Percentiles rank a stretch among this genome's conserved stretches.
Conservation (phyloP, 1,140 invertebrate species). For the Limonius californicus region DNA sequence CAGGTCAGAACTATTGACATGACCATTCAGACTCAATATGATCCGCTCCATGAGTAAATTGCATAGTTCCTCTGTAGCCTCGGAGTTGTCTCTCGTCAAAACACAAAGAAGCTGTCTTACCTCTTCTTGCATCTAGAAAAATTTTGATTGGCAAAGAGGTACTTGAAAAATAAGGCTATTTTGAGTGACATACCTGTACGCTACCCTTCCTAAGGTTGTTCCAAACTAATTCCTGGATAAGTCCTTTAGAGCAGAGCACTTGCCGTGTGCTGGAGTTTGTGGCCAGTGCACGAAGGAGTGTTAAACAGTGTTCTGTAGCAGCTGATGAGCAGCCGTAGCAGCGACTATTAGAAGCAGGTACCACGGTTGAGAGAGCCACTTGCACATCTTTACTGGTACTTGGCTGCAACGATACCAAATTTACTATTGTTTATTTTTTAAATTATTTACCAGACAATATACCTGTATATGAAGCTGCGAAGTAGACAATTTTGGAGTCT, state of each 20-base stretch:
- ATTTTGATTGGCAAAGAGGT: not conserved
- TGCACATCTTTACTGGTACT: too few species aligned
- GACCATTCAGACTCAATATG: slow-evolving; percentile 66
- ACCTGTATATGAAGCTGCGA: slow-evolving; percentile 27
- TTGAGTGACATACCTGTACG: slow-evolving; percentile 49
- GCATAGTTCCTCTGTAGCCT: slow-evolving; percentile 83
- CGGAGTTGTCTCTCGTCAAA: slow-evolving; percentile 85
- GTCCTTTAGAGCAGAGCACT: slow-evolving; percentile 77
- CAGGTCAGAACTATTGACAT: slow-evolving; percentile 56
- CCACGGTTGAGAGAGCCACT: too few species aligned
- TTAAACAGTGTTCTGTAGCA: slow-evolving; percentile 91
- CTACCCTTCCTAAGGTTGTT: slow-evolving; percentile 82
- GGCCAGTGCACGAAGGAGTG: slow-evolving; percentile 85
- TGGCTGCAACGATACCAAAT: too few species aligned
- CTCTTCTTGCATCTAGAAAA: slow-evolving; percentile 70
- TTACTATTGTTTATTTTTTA: too few species aligned
- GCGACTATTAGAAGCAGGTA: too few species aligned
- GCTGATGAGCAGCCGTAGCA: slow-evolving; percentile 85
- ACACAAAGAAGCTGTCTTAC: slow-evolving; percentile 84
- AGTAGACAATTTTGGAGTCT: slow-evolving; percentile 23
- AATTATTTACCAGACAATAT: not conserved
- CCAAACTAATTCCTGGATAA: slow-evolving; percentile 86
- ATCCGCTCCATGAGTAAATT: slow-evolving; percentile 78
- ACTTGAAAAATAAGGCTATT: not conserved
- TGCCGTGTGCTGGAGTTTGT: slow-evolving; percentile 74